Conservation (phyloP, 1,140 invertebrate genomes). For the Babylonia areolata region DNA sequence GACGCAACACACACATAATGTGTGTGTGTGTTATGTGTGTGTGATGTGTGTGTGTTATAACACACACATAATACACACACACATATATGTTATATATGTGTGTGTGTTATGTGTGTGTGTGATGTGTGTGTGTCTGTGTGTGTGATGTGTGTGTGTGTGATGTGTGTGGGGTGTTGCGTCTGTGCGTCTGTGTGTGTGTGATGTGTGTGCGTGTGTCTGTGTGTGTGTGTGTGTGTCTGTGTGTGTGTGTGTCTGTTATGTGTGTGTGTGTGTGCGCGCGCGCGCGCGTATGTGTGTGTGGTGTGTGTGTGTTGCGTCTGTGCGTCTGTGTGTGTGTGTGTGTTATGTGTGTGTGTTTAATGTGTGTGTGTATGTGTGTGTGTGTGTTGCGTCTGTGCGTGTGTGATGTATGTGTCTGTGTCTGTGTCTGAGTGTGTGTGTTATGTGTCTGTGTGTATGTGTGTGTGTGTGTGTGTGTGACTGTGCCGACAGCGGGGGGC, state of each 20-base stretch:
- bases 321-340: neutral
- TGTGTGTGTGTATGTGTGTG: neutral
- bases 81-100: neutral
- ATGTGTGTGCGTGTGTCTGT: neutral
- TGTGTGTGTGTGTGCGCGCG: neutral
- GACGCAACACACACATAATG: too few species aligned
- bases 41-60: too few species aligned
- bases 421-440: neutral
- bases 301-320: too few species aligned
- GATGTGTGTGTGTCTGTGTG: neutral
- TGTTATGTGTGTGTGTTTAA: neutral
- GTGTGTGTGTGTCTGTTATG: neutral
- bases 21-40: neutral
- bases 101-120: too few species aligned
- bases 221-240: neutral
- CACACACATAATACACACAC: neutral
- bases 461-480: neutral
- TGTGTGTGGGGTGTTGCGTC: neutral
- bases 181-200: neutral
- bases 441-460: neutral
- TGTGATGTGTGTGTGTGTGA: neutral
- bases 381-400: neutral
- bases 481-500: constrained; percentile 85
- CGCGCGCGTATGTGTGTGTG: neutral
- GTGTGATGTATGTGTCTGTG: neutral